phyloP scores from a whole-genome alignment of 2,888 invertebrate species.

The Spisula subtruncata region DNA sequence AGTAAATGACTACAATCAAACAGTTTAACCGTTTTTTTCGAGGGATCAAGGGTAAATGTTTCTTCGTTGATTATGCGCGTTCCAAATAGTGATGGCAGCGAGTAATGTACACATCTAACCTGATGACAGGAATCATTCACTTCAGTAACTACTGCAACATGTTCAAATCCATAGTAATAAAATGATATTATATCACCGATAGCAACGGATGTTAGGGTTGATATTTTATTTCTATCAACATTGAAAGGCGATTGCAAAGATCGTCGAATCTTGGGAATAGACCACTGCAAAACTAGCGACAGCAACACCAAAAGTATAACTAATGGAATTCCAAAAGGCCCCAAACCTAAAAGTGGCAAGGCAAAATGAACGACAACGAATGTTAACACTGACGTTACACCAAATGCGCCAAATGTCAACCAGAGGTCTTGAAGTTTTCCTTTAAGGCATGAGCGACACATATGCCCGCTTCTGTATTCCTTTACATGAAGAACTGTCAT shows the following conservation, averaged over 20 bases:
- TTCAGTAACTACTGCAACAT: constrained; percentile 30
- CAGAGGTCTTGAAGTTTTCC: constrained; percentile 42
- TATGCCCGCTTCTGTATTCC: constrained; percentile 12
- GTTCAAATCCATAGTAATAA: constrained; percentile 12
- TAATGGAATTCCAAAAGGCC: constrained; percentile 34
- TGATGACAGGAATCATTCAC: neutral
- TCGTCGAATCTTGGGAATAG: constrained; percentile 34
- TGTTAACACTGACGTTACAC: constrained; percentile 34
- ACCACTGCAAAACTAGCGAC: constrained; percentile 20
- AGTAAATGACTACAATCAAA: neutral
- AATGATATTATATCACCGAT: constrained; percentile 32
- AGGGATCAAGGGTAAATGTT: constrained; percentile 9
- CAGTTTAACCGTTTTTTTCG: neutral
- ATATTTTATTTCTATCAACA: constrained; percentile 9
- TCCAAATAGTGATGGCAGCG: neutral
- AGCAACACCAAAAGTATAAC: constrained; percentile 28
- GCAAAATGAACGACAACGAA: constrained; percentile 45
- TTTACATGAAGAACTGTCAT: constrained; percentile 29
- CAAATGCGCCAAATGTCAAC: constrained; percentile 44
- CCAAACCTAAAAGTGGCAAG: neutral
- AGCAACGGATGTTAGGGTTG: neutral
- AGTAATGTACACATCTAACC: constrained; percentile 42
- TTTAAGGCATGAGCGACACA: constrained; percentile 43
- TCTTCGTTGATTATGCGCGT: constrained; percentile 44
- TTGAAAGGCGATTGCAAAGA: constrained; percentile 44